Percentiles rank a stretch among this genome's conserved stretches.
Evolutionary conservation across 1,140 invertebrate genomes (phyloP).

Genomic region (Trichogramma pretiosum): DNA sequence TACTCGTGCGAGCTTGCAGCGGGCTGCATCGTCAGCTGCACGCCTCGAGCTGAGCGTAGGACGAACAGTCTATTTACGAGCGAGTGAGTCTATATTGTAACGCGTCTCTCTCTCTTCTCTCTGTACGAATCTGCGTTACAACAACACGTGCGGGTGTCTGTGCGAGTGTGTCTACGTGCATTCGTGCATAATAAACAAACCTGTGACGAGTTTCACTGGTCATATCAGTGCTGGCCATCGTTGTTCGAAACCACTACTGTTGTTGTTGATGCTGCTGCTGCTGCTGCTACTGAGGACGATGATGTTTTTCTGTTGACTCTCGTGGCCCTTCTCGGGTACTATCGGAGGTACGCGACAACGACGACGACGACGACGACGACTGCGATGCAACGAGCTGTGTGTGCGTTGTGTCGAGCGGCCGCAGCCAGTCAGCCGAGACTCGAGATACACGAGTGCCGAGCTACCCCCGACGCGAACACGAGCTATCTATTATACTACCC

Average conservation of each 20-base stretch:
- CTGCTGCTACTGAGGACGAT: neutral
- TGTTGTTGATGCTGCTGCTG: neutral
- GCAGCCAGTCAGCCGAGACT: neutral
- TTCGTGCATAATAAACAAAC: neutral
- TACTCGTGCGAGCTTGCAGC: too few species aligned
- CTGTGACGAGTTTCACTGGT: constrained; percentile 10
- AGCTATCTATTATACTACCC: too few species aligned
- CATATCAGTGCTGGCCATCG: constrained; percentile 7
- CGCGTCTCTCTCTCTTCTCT: too few species aligned
- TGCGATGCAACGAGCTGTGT: neutral
- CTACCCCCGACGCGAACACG: too few species aligned
- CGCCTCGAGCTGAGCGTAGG: neutral
- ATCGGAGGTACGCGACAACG: too few species aligned
- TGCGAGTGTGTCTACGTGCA: neutral
- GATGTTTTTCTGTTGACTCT: neutral
- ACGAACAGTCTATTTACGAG: too few species aligned
- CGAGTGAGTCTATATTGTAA: too few species aligned
- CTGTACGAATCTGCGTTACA: too few species aligned
- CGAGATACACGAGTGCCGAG: too few species aligned
- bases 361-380: neutral
- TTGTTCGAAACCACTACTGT: neutral
- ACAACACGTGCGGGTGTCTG: neutral
- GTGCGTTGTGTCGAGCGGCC: neutral
- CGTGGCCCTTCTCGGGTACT: too few species aligned
- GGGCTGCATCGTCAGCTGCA: neutral